Evolutionary conservation across 1,140 invertebrate species (phyloP).

Genomic region (Papilio dardanus): DNA sequence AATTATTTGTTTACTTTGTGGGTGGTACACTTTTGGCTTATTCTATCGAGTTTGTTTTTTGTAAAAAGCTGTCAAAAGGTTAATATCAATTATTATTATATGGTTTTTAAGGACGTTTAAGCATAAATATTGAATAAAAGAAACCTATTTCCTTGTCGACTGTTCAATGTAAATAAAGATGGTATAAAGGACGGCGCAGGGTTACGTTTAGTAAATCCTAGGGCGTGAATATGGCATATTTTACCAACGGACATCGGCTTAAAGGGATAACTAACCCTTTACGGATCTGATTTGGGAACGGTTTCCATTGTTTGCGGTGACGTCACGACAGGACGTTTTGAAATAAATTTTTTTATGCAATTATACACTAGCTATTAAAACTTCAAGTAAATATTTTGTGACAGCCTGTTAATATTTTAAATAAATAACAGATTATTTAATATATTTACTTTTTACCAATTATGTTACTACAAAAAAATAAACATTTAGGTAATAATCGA

Average conservation of each 20-base stretch:
- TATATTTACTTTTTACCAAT: too few species aligned
- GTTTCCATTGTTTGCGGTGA: slow-evolving; percentile 47
- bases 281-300: slow-evolving; percentile 41
- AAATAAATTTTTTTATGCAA: background rate
- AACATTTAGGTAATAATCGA: too few species aligned
- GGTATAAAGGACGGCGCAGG: slow-evolving; percentile 36
- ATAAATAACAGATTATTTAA: too few species aligned
- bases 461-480: too few species aligned
- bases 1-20: slow-evolving; percentile 9
- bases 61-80: background rate
- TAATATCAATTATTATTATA: too few species aligned
- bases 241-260: slow-evolving; percentile 50
- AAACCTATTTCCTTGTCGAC: background rate
- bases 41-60: background rate
- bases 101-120: too few species aligned
- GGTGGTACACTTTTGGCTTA: background rate
- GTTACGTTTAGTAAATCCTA: slow-evolving; percentile 44
- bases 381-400: too few species aligned
- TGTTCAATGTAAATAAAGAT: slow-evolving; percentile 21
- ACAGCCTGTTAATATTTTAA: too few species aligned
- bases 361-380: too few species aligned
- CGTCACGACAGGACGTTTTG: background rate
- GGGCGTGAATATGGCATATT: slow-evolving; percentile 55
- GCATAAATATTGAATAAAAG: background rate
- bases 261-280: slow-evolving; percentile 59